Evolutionary conservation across 2,888 invertebrate species (phyloP).

Genomic region (Drosophila tanythrix): DNA sequence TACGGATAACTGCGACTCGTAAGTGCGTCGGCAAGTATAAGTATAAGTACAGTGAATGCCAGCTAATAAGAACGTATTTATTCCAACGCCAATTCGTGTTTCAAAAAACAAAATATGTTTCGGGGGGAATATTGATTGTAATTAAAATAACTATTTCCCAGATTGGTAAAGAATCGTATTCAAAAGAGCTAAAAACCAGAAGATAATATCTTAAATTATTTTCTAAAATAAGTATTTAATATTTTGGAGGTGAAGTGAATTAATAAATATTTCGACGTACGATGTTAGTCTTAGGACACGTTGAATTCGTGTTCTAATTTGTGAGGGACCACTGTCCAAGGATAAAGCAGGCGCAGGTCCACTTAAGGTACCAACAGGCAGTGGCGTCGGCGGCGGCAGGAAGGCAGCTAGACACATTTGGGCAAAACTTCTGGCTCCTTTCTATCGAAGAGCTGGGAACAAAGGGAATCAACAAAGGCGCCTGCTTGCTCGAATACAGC

Average conservation of each 20-base stretch:
- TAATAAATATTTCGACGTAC: not conserved
- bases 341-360: conserved; percentile 56
- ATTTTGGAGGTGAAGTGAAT: not conserved
- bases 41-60: conserved; percentile 28
- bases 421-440: conserved; percentile 50
- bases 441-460: conserved; percentile 49
- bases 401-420: conserved; percentile 74
- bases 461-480: conserved; percentile 66
- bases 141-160: not conserved
- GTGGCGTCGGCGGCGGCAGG: conserved; percentile 16
- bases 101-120: not conserved
- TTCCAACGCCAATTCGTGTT: not conserved
- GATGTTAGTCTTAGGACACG: not conserved
- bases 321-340: conserved; percentile 10
- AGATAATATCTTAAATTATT: not conserved
- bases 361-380: conserved; percentile 64
- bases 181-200: not conserved
- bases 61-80: not conserved
- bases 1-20: conserved; percentile 45
- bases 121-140: not conserved
- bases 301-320: not conserved
- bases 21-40: conserved; percentile 63
- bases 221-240: not conserved
- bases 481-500: conserved; percentile 46
- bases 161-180: not conserved